These are phyloP conservation scores for Siderastrea siderea DNA, from an alignment of 92 coral and sea anemone genomes.

Conservation along the genomic window DNA sequence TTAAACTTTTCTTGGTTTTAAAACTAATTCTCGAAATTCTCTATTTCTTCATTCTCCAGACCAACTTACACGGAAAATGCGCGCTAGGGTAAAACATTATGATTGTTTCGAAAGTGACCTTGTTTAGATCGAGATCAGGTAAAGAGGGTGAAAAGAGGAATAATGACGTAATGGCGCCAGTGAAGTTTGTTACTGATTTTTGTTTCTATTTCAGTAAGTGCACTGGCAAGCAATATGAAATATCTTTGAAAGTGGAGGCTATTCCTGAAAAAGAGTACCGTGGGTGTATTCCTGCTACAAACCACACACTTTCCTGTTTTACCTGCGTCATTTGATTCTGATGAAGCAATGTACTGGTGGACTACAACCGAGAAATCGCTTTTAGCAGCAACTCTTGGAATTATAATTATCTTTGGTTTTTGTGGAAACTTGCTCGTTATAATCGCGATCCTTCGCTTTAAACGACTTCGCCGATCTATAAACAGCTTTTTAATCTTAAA, in stretches of 20 bases:
- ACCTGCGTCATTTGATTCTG: not conserved
- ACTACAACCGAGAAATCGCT: conserved; percentile 18
- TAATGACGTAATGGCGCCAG: not conserved
- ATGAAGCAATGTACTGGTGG: conserved; percentile 18
- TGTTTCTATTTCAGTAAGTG: not conserved
- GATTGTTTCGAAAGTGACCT: too few species aligned
- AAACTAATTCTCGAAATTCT: too few species aligned
- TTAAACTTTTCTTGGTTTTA: too few species aligned
- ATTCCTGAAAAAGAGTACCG: not conserved
- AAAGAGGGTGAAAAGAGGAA: too few species aligned
- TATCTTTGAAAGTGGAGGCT: not conserved
- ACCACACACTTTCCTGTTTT: not conserved
- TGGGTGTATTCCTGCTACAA: too few species aligned
- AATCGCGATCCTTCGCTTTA: conserved; percentile 48
- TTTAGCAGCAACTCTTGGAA: conserved; percentile 41
- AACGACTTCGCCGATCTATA: conserved; percentile 68
- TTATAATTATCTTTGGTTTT: conserved; percentile 64
- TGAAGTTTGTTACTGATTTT: too few species aligned
- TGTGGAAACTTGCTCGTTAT: conserved; percentile 71
- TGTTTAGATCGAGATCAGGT: too few species aligned
- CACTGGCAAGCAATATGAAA: not conserved
- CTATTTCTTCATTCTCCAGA: too few species aligned
- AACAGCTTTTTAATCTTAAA: conserved; percentile 67
- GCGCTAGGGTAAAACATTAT: too few species aligned
- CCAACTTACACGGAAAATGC: too few species aligned